A percentile compares a stretch with the other conserved stretches of the same genome.
These are phyloP conservation scores for Cecropterus lyciades DNA, from an alignment of 1,140 invertebrate genomes.

Conservation along the genomic window DNA sequence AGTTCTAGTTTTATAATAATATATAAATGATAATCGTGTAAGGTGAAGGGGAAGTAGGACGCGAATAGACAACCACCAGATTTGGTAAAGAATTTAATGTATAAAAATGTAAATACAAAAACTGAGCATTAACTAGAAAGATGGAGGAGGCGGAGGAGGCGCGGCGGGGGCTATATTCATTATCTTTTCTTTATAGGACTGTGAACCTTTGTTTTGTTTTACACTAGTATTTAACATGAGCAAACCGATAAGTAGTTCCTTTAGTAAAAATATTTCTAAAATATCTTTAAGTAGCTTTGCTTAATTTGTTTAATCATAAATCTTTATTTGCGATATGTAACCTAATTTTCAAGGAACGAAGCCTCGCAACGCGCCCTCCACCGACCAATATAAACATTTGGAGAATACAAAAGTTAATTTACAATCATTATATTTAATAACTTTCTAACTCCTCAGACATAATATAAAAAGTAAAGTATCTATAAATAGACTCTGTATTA, in stretches of 20 bases:
- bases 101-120: conserved; percentile 66
- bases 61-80: conserved; percentile 44
- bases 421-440: conserved; percentile 39
- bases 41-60: conserved; percentile 7
- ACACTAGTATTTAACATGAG: neutral
- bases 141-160: conserved; percentile 33
- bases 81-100: conserved; percentile 65
- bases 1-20: neutral
- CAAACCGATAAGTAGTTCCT: no score
- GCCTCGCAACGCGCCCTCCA: conserved; percentile 21
- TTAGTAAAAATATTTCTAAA: no score
- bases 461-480: conserved; percentile 35
- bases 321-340: no score
- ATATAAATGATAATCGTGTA: neutral
- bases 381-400: conserved; percentile 32
- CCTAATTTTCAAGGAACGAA: no score
- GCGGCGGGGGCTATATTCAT: conserved; percentile 4
- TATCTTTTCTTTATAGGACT: no score
- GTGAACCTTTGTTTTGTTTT: neutral
- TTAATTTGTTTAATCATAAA: no score
- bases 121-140: conserved; percentile 42
- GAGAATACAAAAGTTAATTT: conserved; percentile 38
- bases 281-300: no score
- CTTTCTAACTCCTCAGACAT: conserved; percentile 29
- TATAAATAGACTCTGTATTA: conserved; percentile 44